Base-by-base conservation (phyloP, 2,888 invertebrate species). In the Cosmopolites sordidus region DNA sequence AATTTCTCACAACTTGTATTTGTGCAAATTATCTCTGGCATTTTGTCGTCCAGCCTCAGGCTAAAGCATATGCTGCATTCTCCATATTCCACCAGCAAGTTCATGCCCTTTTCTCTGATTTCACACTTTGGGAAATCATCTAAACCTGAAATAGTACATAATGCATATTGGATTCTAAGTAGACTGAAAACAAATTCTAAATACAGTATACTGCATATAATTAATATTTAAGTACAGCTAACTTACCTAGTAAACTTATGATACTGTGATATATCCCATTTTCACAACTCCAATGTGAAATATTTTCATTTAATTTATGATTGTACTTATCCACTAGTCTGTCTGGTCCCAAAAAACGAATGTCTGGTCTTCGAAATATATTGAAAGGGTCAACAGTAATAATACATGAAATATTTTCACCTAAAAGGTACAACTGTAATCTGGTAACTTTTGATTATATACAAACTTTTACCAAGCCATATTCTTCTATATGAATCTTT, bases 21-120 rank as follows among this genome's bases (percentile, higher is more conserved):
- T 39, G 64, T 64, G 61, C 76, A 76, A 39, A 70, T 60, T 42
- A 73, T 62, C 49, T 74, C 73, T 0, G 75, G 75, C 29, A 75
- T 58, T 56, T 72, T 67, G 1, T 67, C 70, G 42, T 73, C 64
- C n/a, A 73, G 62, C 16, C 70, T 61, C 11, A 66, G 59, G 1
- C 68, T 67, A 52, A 73, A 73, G 59, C 76, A 77, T 55, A 77
- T 75, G 41, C 69, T 67, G 55, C 77, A 77, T 58, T 74, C 73
- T 2, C 67, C 68, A 18, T 54, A 56, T 44, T 66, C 54, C n/a
- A 59, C 56, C 48, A 71, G 59, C 16, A 69, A 38, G 12, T 64
- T 62, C 11, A 60, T 60, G n/a, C 51, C 55, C 8, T 60, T 56
- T 18, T 38, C 43, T 1, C 51, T 43, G 3, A 44, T 16, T 9